Percentiles rank a stretch among this genome's conserved stretches.
Conservation (phyloP, 2,797 vertebrate genomes). For the Catostomus latipinnis region DNA sequence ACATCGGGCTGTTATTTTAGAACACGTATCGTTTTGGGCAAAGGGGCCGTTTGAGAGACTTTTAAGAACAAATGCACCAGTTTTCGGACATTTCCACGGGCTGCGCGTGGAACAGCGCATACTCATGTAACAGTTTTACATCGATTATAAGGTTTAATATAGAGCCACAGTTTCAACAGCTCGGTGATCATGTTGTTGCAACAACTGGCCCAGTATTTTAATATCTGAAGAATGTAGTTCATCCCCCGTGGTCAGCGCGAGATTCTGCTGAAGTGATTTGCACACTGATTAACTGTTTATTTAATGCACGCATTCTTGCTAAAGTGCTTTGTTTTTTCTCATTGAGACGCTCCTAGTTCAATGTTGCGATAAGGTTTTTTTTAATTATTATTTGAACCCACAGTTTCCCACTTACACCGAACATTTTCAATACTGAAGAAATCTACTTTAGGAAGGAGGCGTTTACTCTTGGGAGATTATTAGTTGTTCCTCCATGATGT, state of each 20-base stretch:
- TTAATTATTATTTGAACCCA: neutral
- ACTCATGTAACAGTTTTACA: slow-evolving; percentile 11
- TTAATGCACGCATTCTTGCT: neutral
- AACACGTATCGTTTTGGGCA: neutral
- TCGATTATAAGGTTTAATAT: neutral
- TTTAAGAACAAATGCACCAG: neutral
- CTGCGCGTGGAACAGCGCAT: neutral
- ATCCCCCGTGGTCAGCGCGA: slow-evolving; percentile 34
- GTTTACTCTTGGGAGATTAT: neutral
- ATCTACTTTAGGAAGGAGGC: neutral
- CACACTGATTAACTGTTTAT: neutral
- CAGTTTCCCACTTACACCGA: neutral
- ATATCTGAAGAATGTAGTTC: slow-evolving; percentile 39
- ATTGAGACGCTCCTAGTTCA: neutral
- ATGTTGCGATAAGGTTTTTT: neutral
- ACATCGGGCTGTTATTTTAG: neutral
- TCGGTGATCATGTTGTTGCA: slow-evolving; percentile 7
- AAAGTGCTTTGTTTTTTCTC: too few relatives aligned
- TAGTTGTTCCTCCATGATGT: slow-evolving; percentile 71
- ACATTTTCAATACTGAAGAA: neutral
- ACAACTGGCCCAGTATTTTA: slow-evolving; percentile 30
- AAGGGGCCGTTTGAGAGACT: neutral
- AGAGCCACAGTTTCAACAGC: slow-evolving; percentile 9
- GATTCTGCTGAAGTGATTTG: slow-evolving; percentile 21
- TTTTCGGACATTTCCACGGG: slow-evolving; percentile 3